These are phyloP conservation scores for Epirrhoe alternata DNA, from an alignment of 2,888 invertebrate species.

Conservation along the genomic window DNA sequence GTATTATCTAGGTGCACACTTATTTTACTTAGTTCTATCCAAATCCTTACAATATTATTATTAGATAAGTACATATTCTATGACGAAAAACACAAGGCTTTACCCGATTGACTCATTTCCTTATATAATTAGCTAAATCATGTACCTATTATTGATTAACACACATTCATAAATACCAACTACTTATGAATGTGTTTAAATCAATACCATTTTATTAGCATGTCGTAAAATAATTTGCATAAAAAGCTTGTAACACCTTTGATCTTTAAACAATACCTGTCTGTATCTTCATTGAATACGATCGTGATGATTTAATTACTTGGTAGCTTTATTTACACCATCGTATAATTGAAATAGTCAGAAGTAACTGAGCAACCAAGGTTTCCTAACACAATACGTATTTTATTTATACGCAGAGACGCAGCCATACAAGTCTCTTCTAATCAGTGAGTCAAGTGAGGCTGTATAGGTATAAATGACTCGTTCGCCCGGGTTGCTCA, in stretches of 20 bases:
- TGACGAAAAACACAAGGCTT: background rate
- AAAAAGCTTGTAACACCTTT: slow-evolving; percentile 32
- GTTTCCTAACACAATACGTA: background rate
- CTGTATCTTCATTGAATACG: slow-evolving; percentile 44
- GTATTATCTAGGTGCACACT: too few relatives aligned
- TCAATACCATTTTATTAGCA: slow-evolving; percentile 40
- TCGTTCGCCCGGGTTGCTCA: background rate
- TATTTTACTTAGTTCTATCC: too few relatives aligned
- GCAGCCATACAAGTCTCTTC: background rate
- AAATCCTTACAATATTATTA: too few relatives aligned
- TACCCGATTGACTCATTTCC: slow-evolving; percentile 56
- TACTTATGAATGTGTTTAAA: too few relatives aligned
- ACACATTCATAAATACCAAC: slow-evolving; percentile 14
- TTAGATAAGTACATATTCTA: background rate
- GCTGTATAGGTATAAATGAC: background rate
- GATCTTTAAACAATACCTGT: slow-evolving; percentile 36
- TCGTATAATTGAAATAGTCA: slow-evolving; percentile 1
- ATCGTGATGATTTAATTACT: slow-evolving; percentile 46
- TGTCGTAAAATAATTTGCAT: slow-evolving; percentile 40
- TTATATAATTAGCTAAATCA: slow-evolving; percentile 41
- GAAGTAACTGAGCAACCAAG: background rate
- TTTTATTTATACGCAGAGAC: background rate
- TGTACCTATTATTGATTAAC: slow-evolving; percentile 49
- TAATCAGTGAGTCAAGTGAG: background rate
- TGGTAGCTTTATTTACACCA: slow-evolving; percentile 36